Base-by-base conservation (phyloP, 2,888 invertebrate species). In the Atrina japonica region DNA sequence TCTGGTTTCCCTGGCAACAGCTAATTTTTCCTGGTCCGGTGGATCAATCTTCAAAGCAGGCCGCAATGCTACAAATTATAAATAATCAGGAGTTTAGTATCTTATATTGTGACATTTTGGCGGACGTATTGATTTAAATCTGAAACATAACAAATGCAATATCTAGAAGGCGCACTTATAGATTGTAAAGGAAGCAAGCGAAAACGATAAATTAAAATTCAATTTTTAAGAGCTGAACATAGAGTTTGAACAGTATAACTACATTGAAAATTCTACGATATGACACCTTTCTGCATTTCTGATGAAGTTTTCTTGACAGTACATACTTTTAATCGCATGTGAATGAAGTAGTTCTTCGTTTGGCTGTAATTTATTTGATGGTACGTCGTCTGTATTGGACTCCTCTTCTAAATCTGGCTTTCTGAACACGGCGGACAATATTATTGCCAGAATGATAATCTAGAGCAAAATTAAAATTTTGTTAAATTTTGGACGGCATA, bases 381-480 rank as follows among this genome's bases (percentile, higher is more conserved):
- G 23, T 25, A 67, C 65, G 14, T 61, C 56, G 16, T 69, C 69
- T 14, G 72, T 70, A 25, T 76, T 76, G n/a, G 66, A 73, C 27
- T 76, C 77, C 9, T 78, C 73, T 23, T 81, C 81, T 58, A 76
- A 69, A 16, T 83, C 79, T 7, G 81, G 77, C 69, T 78, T 79
- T 63, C 75, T 75, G 11, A 80, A 50, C 21, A 82, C 60, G 59
- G 72, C 71, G 14, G 83, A 79, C 25, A 80, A 66, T 23, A 81
- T 40, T 30, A 82, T 65, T 18, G 82, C 83, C 29, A 83, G 40
- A 3, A 82, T 47, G 30, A 84, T 73, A 29, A 84, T 84, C 83
- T 84, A 73, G 11, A 70, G 5, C 29, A 27, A 29, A 29, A 53
- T n/a, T 43, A 1, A 43, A n/a, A n/a, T 5, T 2, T 43, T 3